Evolutionary conservation across 2,797 vertebrate species (phyloP).

Genomic region (Cynodonichthys magdalenae): DNA sequence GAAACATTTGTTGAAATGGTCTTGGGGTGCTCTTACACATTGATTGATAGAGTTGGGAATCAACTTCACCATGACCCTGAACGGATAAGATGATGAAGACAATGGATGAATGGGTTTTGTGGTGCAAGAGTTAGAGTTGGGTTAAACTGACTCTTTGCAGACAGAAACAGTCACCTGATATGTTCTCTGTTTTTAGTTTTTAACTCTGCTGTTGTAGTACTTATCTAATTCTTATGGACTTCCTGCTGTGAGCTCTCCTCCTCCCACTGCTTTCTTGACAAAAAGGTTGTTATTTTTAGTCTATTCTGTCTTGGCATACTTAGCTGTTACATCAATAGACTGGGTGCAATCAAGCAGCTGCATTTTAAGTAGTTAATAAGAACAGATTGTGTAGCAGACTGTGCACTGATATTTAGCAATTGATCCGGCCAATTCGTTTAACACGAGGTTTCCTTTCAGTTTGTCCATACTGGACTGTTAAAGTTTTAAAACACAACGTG

Average conservation of each 20-base stretch:
- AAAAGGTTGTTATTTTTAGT: constrained; percentile 63
- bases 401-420: constrained; percentile 29
- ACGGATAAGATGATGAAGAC: too few relatives aligned
- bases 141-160: too few relatives aligned
- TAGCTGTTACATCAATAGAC: constrained; percentile 50
- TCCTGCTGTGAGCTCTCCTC: constrained; percentile 30
- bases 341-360: constrained; percentile 43
- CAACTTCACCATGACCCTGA: too few relatives aligned
- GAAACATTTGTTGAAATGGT: too few relatives aligned
- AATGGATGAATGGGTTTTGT: too few relatives aligned
- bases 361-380: constrained; percentile 43
- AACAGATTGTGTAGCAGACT: constrained; percentile 38
- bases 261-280: constrained; percentile 24
- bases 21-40: neutral
- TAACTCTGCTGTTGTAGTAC: constrained; percentile 7
- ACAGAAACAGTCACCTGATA: too few relatives aligned
- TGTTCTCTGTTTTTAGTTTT: constrained; percentile 35
- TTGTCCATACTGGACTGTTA: neutral
- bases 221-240: constrained; percentile 5
- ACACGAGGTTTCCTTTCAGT: constrained; percentile 2
- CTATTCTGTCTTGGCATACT: constrained; percentile 38
- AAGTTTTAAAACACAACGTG: neutral
- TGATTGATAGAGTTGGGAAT: too few relatives aligned
- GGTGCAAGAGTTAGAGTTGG: too few relatives aligned
- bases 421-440: constrained; percentile 14